Base-by-base conservation (phyloP, 1,140 invertebrate genomes). In the Micrasema minimum region DNA sequence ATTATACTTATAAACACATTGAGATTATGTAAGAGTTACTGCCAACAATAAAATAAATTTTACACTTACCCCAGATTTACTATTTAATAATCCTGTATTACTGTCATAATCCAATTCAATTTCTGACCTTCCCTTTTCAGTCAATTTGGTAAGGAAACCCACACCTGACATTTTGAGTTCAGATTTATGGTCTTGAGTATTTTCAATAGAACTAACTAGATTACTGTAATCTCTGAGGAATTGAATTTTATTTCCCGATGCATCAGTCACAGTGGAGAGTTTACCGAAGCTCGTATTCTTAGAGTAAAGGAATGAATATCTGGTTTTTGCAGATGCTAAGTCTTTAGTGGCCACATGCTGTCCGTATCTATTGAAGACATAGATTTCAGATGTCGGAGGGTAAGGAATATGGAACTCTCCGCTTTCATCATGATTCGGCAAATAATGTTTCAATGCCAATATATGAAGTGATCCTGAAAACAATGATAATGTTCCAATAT, bases 251-350 rank as follows among this genome's bases (percentile, higher is more conserved):
- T 97, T 98, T 12, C 94, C 94, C 12, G 94, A 94, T 53, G 92
- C 92, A 81, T 98, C 96, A 0, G 93, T 95, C 0, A 99, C 94
- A 2, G 93, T 95, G 0, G 92, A 95, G 18, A 99, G 83, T 80
- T 96, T 96, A 0, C 96, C 96, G 77, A 97, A 96, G 78, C 94
- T 96, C 1, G 96, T 97, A 77, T 98, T 98, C 79, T 98, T 97
- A 16, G 93, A 97, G 82, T 99, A 99, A 1, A 96, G 86, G 85
- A 98, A 99, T 23, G 94, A 94, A 80, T 98, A 98, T 77, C 95
- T 88, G 0, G 92, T 93, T 83, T 95, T 94, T 22, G 93, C 93
- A 0, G 96, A 97, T 41, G 96, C 93, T 43, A 98, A 85, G 81
- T 97, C 95, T 80, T 94, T 94, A 0, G 96, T 98, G 2, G 92